Conservation (phyloP, 2,888 invertebrate species). For the Lamellibrachia columna region DNA sequence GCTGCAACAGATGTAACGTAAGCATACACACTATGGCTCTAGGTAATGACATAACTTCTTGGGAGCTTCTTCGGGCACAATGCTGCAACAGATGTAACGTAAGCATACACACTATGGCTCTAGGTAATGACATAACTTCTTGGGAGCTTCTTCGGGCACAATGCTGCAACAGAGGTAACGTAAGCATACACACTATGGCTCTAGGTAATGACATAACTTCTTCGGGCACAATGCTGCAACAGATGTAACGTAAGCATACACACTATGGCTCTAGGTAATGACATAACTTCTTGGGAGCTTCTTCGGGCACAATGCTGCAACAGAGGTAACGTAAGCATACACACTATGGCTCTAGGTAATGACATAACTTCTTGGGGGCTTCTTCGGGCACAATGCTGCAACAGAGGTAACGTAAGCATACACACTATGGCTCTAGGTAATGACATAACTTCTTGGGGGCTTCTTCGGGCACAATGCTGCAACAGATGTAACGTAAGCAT, state of each 20-base stretch:
- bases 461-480: background rate
- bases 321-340: background rate
- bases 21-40: background rate
- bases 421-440: background rate
- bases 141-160: constrained; percentile 7
- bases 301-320: background rate
- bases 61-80: background rate
- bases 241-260: background rate
- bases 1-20: background rate
- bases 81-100: background rate
- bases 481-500: background rate
- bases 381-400: background rate
- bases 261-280: background rate
- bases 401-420: background rate
- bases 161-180: background rate
- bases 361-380: constrained; percentile 24
- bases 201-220: background rate
- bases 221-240: background rate
- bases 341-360: background rate
- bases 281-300: constrained; percentile 25
- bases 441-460: constrained; percentile 22
- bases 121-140: constrained; percentile 18
- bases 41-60: constrained; percentile 23
- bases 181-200: background rate
- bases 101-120: background rate